Evolutionary conservation across 2,888 invertebrate genomes (phyloP), one percentile per base, ranked within the genome.

Genomic region (Ormyrus pomaceus): DNA sequence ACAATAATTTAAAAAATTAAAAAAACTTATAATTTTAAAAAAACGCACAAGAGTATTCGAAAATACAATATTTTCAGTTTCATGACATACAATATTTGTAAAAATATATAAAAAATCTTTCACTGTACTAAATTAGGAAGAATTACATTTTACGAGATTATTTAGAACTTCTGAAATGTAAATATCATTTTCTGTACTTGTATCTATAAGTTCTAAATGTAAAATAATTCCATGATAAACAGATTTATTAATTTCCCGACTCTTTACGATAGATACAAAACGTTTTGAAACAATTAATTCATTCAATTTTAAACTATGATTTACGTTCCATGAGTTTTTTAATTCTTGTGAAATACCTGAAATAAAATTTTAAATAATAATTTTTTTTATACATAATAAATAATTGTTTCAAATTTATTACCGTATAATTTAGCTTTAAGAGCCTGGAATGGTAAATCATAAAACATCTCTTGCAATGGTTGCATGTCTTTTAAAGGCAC

Each of bases 301-400:
- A 85, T 95, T 94, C 88, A 96, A 96, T 80, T 93, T 91, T 72
- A 95, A 91, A 86, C 95, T 95, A 89, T 96, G 95, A 84, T 95
- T 94, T 83, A 94, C 93, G 0, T 93, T 92, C 95, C 95, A 95
- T 89, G 95, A 94, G 85, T 91, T 91, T 84, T 93, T 92, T 34
- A 92, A 66, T 89, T 53, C 90, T 62, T 93, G 92, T 82, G 91
- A 90, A 76, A 94, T 91, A 77, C 92, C 94, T 93, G 80, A 6
- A 66, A 61, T 48, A 19, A 19, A 19, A 19, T 19, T 19, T 19
- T 19, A 19, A 19, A 19, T 19, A 19, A 19, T 19, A 19, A 19
- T 19, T 19, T 19, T 19, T 19, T 19, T 19, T 19, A 19, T 19
- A 19, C 19, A 19, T 19, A 19, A 19, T 19, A 19, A 19, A 19